Base-by-base conservation (phyloP, 2,113 vertebrate species). In the Cacatua alba region DNA sequence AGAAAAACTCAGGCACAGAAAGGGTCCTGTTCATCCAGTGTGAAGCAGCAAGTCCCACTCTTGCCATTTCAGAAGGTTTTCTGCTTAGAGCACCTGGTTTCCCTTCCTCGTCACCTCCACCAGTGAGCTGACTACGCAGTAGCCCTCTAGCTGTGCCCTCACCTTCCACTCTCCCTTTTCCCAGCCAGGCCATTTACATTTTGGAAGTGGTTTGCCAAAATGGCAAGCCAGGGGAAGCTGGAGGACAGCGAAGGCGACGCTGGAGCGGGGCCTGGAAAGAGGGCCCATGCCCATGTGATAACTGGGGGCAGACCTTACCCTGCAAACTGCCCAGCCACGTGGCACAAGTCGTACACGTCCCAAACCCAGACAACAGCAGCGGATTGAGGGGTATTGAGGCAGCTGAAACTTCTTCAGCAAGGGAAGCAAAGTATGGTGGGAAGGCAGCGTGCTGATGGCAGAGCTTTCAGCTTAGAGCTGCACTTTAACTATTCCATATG, bases 281-380 rank as follows among this genome's bases (percentile, higher is more conserved):
- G 59, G 29, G 65, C 46, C 13, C 43, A 3, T 25, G 37, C 26
- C 49, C n/a, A 2, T 13, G n/a, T 0, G 2, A 13, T 43, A 33
- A 2, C 33, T 9, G n/a, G 28, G n/a, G 57, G 7, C 39, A 80
- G 64, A 26, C 21, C 31, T 67, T 59, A 20, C n/a, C 72, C 46
- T 62, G 76, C 17, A n/a, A 48, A 13, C 1, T 5, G 41, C 28
- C 55, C 60, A 12, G 60, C 37, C 37, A 2, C 0, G 2, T 18
- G 68, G 53, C 90, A 48, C 48, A 48, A 55, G 26, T 88, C 2
- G 0, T 6, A 1, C 33, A 9, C 3, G 21, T 53, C 69, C 82
- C 62, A 13, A 11, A 49, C 35, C 55, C 48, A 13, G 78, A 7
- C 20, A 60, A 53, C 0, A 41, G 65, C 51, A 68, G 60, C 37